A percentile compares a stretch with the other conserved stretches of the same genome.
Conservation (phyloP, 1,140 invertebrate species). For the Meteorus sp. region DNA sequence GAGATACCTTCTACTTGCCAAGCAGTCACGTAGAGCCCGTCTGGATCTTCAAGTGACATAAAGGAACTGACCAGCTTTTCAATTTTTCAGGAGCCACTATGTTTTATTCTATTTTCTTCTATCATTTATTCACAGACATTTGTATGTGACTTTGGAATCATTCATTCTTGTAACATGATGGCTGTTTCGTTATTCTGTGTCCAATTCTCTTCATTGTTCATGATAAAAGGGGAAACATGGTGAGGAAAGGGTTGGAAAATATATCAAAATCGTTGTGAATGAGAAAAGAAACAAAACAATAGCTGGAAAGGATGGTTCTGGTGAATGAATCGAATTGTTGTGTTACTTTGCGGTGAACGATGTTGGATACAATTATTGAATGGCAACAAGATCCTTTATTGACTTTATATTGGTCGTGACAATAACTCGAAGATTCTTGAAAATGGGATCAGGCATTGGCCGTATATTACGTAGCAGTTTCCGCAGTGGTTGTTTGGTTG, state of each 20-base stretch:
- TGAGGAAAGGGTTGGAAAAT: no score
- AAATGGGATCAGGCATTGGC: conserved; percentile 11
- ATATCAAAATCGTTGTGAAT: no score
- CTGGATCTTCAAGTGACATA: conserved; percentile 7
- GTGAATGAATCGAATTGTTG: no score
- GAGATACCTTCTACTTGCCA: conserved; percentile 15
- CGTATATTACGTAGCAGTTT: not conserved
- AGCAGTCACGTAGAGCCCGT: conserved; percentile 22
- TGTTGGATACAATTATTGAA: conserved; percentile 2
- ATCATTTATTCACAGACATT: not conserved
- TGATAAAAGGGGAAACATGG: no score
- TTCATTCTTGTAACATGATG: conserved; percentile 3
- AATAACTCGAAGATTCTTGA: conserved; percentile 19
- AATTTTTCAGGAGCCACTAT: conserved; percentile 4
- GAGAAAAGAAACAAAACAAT: no score
- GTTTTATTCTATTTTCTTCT: not conserved
- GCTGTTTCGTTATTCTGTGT: not conserved
- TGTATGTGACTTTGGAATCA: not conserved
- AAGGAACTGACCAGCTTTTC: not conserved
- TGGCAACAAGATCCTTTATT: conserved; percentile 1
- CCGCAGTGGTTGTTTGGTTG: not conserved
- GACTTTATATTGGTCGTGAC: conserved; percentile 14
- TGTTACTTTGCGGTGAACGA: not conserved
- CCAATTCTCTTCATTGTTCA: no score
- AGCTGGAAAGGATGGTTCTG: no score